These are phyloP conservation scores for Syritta pipiens DNA, from an alignment of 2,888 invertebrate species.

Conservation along the genomic window DNA sequence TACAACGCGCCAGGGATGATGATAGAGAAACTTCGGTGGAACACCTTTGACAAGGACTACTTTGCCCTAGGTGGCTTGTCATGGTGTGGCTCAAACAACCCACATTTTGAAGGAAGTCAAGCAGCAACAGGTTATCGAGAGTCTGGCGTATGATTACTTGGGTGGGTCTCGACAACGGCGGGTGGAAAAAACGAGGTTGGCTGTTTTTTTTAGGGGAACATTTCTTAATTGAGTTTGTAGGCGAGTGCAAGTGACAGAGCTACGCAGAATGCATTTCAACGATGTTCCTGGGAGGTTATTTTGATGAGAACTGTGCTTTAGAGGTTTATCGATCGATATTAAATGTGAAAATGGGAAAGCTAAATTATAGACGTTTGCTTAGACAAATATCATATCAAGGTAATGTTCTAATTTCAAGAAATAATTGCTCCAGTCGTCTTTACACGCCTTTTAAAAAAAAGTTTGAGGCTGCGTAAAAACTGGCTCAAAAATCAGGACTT, in stretches of 20 bases:
- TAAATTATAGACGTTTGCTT: too few species aligned
- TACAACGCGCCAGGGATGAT: conserved; percentile 59
- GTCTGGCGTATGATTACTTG: conserved; percentile 14
- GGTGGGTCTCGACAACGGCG: background rate
- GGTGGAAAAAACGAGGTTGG: background rate
- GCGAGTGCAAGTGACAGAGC: conserved; percentile 38
- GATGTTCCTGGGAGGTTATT: too few species aligned
- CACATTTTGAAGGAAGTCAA: conserved; percentile 34
- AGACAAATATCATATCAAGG: too few species aligned
- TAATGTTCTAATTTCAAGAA: too few species aligned
- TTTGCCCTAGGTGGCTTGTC: conserved; percentile 26
- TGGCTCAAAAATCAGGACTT: too few species aligned
- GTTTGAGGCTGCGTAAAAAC: too few species aligned
- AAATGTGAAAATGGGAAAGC: too few species aligned
- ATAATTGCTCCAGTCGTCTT: too few species aligned
- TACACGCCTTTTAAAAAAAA: too few species aligned
- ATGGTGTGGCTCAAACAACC: conserved; percentile 8
- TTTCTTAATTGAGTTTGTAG: conserved; percentile 41
- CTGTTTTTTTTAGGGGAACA: background rate
- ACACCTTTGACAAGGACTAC: conserved; percentile 26
- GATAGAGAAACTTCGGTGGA: conserved; percentile 28
- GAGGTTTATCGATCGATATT: too few species aligned
- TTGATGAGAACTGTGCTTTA: too few species aligned
- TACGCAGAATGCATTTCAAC: background rate
- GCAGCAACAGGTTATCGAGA: conserved; percentile 64